Evolutionary conservation across 1,140 invertebrate genomes (phyloP), one percentile per base, ranked within the genome.

Genomic region (Sarcophaga bullata): DNA sequence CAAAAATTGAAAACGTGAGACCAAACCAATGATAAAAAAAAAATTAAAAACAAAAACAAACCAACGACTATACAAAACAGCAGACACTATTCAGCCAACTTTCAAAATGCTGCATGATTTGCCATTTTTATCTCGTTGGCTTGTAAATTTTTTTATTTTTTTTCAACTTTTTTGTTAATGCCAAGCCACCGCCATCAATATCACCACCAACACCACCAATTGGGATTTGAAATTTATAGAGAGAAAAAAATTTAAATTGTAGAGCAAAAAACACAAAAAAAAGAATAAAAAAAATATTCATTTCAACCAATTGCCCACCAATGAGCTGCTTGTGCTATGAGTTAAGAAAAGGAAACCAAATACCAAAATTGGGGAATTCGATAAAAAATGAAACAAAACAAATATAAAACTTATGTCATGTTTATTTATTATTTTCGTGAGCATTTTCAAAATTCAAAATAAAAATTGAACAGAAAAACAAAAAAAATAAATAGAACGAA

Each of bases 31-130:
- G 25, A 37, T 37, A 37, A 37, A 2, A 37, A 37, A 37, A 1
- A 37, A 37, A 37, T 2, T 2, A 37, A 37, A 37, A 58, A 58
- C 11, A 58, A 58, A 58, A n/a, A 58, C 54, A 7, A n/a, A 58
- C 25, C 1, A 37, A 2, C 4, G 13, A 6, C 13, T 52, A 13
- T 52, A 13, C 8, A 6, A 58, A 58, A 58, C 15, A 58, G 5
- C 7, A n/a, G n/a, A 58, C 54, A 58, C 15, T 58, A 15, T 58
- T n/a, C 54, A 58, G n/a, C 15, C 15, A 58, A 58, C 54, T 58
- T 58, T 58, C 54, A 58, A 58, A 58, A 58, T 58, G 15, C 54
- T 58, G 54, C 54, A 58, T 58, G 54, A 58, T 58, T 58, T 58
- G n/a, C 6, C 15, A 2, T 37, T n/a, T 58, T 58, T 58, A 58